A percentile compares a stretch with the other conserved stretches of the same genome.
phyloP scores from a whole-genome alignment of 2,797 vertebrate genomes.

The Enteromius radiatus region DNA sequence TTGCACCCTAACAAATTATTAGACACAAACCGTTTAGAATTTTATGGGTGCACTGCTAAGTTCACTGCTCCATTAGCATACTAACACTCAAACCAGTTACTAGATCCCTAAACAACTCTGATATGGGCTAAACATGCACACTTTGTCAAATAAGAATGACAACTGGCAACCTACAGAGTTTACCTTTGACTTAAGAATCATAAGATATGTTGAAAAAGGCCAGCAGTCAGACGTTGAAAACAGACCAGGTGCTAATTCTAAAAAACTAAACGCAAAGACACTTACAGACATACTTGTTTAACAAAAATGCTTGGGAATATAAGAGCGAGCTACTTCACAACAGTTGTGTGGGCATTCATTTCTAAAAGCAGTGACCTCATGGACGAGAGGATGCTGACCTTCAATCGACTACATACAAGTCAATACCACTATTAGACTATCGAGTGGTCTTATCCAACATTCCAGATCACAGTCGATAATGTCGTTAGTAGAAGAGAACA shows the following conservation, averaged over 20 bases:
- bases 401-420: background rate
- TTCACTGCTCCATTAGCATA: background rate
- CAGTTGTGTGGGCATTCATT: background rate
- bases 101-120: background rate
- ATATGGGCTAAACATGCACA: background rate
- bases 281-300: background rate
- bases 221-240: background rate
- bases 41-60: background rate
- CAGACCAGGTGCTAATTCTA: background rate
- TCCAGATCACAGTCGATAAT: conserved; percentile 26
- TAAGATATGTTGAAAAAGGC: background rate
- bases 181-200: background rate
- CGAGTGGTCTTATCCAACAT: conserved; percentile 34
- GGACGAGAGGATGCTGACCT: conserved; percentile 20
- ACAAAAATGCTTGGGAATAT: background rate
- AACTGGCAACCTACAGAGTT: background rate
- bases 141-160: background rate
- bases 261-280: background rate
- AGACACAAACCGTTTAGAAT: background rate
- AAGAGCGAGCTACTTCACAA: background rate
- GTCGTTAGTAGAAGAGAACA: conserved; percentile 17
- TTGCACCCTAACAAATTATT: background rate
- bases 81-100: background rate
- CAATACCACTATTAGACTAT: conserved; percentile 44
- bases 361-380: background rate